Base-by-base conservation (phyloP, 1,140 invertebrate genomes). In the Drosophila leontia region DNA sequence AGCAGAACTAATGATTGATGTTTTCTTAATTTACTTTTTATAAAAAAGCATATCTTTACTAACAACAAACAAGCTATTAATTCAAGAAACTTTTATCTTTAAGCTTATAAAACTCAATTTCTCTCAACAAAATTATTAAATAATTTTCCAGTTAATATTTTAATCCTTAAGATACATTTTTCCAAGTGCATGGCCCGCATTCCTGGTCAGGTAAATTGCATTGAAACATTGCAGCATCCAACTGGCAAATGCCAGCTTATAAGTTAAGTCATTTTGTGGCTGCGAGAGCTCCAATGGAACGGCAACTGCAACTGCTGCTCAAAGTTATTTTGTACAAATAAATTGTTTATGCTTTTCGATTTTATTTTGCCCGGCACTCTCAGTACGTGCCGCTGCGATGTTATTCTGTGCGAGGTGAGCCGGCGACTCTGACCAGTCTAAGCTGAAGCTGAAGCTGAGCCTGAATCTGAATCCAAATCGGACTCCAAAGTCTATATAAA, bases 271-370 rank as follows among this genome's bases (percentile, higher is more conserved):
- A 87, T 87, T 87, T 83, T 82, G 78, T 59, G 75, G 76, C 79
- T 83, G 35, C 58, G 67, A 61, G 67, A 61, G 65, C 23, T 74
- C 41, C 55, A 32, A 45, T 39, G 45, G 19, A 44, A 55, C 41
- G 12, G 63, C 58, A 70, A 65, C 42, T 62, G 56, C 75, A 61
- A 44, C 64, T 63, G 65, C 80, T 69, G 59, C 74, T 80, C 80
- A 82, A 78, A 82, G 80, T 75, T 78, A 78, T 85, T 80, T 85
- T 81, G 69, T 64, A 47, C 72, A 88, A 86, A 87, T 84, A 88
- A 88, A 90, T 87, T 87, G 81, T 87, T 83, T 78, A 87, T 88
- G 84, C 77, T 87, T 77, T 88, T 82, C 79, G 80, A 88, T 83
- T 78, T 87, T 83, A 80, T 80, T 87, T 87, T 48, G 45, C 45